A percentile compares a stretch with the other conserved stretches of the same genome.
Conservation (phyloP, 2,888 invertebrate species). For the Ichneumon xanthorius region DNA sequence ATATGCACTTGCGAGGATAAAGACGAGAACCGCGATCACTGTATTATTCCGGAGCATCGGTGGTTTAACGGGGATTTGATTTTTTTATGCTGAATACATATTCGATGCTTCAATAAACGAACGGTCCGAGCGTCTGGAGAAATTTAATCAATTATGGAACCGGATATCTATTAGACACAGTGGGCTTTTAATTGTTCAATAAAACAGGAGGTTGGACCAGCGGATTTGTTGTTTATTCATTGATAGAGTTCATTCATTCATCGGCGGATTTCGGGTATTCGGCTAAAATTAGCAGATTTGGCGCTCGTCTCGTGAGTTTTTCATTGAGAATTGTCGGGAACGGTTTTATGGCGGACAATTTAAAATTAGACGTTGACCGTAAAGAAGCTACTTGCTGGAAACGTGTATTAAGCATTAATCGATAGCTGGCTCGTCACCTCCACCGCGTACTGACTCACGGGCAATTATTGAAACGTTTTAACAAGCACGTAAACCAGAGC, state of each 20-base stretch:
- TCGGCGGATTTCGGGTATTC: too few relatives aligned
- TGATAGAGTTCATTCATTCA: background rate
- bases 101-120: background rate
- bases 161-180: background rate
- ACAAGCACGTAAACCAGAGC: constrained; percentile 20
- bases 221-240: background rate
- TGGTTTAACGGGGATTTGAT: constrained; percentile 39
- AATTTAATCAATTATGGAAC: background rate
- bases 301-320: too few relatives aligned
- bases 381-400: background rate
- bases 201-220: background rate
- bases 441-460: background rate
- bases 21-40: background rate
- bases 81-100: constrained; percentile 25
- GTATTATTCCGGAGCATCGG: constrained; percentile 50
- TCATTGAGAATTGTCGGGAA: background rate
- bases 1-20: background rate
- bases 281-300: too few relatives aligned
- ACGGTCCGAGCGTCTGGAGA: too few relatives aligned
- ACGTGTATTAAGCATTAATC: background rate
- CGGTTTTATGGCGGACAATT: background rate
- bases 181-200: background rate
- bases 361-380: background rate
- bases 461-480: constrained; percentile 51
- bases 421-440: constrained; percentile 18